Base-by-base conservation (phyloP, 2,113 vertebrate species). In the Nasalis larvatus region DNA sequence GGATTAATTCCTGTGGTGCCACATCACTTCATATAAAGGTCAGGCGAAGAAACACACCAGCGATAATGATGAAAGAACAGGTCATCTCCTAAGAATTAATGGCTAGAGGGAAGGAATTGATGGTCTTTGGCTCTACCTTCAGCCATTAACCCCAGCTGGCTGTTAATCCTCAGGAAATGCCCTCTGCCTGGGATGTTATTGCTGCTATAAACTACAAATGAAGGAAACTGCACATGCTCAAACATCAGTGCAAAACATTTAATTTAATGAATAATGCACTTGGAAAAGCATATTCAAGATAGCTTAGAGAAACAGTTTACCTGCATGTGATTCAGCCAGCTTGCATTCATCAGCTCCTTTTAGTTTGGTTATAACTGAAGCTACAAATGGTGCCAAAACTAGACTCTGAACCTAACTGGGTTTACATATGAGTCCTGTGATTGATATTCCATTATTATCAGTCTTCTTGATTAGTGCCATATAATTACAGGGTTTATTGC, bases 401-500 rank as follows among this genome's bases (percentile, higher is more conserved):
- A 92, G 58, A 25, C 89, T 97, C 45, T 56, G 84, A 94, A 23
- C 9, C 49, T 87, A 58, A 74, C 86, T 76, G 30, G 88, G 52
- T 86, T 74, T 37, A 35, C 84, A 76, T 49, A 16, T 63, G 92
- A 92, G 63, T 25, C 1, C 73, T 77, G 35, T 86, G 91, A 97
- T 94, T 97, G 93, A 94, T 95, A 82, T 68, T 97, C 91, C 83
- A 81, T 94, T 94, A 89, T 86, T 93, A 95, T 96, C 78, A 92
- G 91, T 94, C 56, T 84, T 96, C 85, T 84, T 97, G 86, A 94
- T 98, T 95, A 95, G 86, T 81, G 95, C 77, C 63, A 88, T 97
- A 96, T 98, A 97, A 98, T 97, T 97, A 96, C 90, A 90, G 93
- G 96, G 96, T 97, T 98, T 98, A 97, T 96, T 97, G 95, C 95